These are phyloP conservation scores for Himalopsyche japonica DNA, from an alignment of 2,888 invertebrate genomes.

Conservation along the genomic window DNA sequence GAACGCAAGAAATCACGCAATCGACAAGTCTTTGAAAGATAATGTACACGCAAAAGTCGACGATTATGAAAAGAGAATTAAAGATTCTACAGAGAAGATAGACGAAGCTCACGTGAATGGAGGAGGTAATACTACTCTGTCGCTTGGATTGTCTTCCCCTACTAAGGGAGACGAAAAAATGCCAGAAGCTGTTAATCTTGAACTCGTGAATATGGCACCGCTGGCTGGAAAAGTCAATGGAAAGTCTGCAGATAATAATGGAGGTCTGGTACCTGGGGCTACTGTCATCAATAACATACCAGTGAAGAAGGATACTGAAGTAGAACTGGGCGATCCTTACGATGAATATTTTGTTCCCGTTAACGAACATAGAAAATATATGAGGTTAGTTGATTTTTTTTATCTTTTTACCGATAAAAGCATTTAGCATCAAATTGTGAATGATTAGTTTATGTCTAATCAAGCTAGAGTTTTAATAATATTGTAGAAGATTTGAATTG, in stretches of 20 bases:
- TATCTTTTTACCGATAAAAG: not conserved
- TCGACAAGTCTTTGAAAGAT: constrained; percentile 14
- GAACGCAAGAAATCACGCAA: constrained; percentile 47
- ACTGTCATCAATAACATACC: constrained; percentile 53
- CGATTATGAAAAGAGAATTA: constrained; percentile 17
- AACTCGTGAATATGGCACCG: constrained; percentile 73
- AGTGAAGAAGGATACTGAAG: constrained; percentile 67
- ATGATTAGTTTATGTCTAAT: too few species aligned
- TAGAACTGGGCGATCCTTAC: constrained; percentile 72
- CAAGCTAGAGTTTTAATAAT: too few species aligned
- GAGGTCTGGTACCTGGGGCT: constrained; percentile 42
- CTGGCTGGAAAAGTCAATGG: constrained; percentile 62
- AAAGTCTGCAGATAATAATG: constrained; percentile 52
- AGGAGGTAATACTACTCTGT: constrained; percentile 45
- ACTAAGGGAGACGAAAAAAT: constrained; percentile 42
- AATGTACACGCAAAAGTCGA: constrained; percentile 5
- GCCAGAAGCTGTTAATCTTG: constrained; percentile 76
- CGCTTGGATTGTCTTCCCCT: constrained; percentile 44
- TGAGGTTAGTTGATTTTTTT: constrained; percentile 64
- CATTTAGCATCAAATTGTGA: too few species aligned
- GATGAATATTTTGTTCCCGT: constrained; percentile 86
- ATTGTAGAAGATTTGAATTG: too few species aligned
- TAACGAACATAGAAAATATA: constrained; percentile 82
- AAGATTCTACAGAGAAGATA: constrained; percentile 25
- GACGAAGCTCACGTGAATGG: constrained; percentile 47